phyloP scores from a whole-genome alignment of 1,140 invertebrate species.

The Schmidtea mediterranea region DNA sequence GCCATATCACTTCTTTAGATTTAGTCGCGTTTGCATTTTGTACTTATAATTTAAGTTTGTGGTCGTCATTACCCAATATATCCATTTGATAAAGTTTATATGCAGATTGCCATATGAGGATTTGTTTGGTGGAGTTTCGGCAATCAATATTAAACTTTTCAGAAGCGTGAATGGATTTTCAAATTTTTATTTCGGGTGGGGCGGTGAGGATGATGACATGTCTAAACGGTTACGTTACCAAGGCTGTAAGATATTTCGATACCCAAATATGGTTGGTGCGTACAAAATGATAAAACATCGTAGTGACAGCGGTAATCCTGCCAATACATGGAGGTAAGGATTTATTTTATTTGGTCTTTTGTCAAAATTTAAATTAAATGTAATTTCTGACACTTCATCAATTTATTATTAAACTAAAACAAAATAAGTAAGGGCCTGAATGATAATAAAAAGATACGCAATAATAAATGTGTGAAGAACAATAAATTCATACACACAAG shows the following conservation, averaged over 20 bases:
- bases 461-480: too few relatives aligned
- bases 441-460: too few relatives aligned
- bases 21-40: too few relatives aligned
- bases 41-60: too few relatives aligned
- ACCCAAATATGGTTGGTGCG: slow-evolving; percentile 6
- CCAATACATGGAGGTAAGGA: slow-evolving; percentile 15
- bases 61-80: too few relatives aligned
- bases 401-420: too few relatives aligned
- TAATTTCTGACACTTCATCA: too few relatives aligned
- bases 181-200: slow-evolving; percentile 61
- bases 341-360: too few relatives aligned
- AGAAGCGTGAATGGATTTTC: slow-evolving; percentile 62
- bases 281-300: slow-evolving; percentile 7
- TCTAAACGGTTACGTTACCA: slow-evolving; percentile 15
- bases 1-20: too few relatives aligned
- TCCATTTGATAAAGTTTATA: too few relatives aligned
- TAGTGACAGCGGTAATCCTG: slow-evolving; percentile 13
- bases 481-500: too few relatives aligned
- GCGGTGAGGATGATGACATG: slow-evolving; percentile 26
- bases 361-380: neutral
- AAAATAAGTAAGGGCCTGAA: too few relatives aligned
- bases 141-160: slow-evolving; percentile 33
- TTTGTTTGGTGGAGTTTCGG: slow-evolving; percentile 17
- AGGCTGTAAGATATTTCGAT: slow-evolving; percentile 3
- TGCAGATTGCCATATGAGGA: slow-evolving; percentile 42